A percentile compares a stretch with the other conserved stretches of the same genome.
phyloP scores from a whole-genome alignment of 2,797 vertebrate genomes.

The Linurgus olivaceus region DNA sequence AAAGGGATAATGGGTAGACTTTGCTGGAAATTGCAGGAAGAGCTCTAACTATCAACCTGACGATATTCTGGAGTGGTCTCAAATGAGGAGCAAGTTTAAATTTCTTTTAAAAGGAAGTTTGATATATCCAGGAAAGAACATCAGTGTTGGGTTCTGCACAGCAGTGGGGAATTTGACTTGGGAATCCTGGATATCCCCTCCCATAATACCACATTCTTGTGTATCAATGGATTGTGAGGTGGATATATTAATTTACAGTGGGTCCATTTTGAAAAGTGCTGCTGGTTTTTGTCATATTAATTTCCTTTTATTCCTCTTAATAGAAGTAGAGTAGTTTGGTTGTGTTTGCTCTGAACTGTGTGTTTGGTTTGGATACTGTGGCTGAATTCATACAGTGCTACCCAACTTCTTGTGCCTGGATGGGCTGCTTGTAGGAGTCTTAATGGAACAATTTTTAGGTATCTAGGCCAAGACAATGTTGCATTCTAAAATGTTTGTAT shows the following conservation, averaged over 20 bases:
- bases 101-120: background rate
- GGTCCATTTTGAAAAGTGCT: background rate
- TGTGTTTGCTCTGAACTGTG: background rate
- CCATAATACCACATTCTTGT: background rate
- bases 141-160: fast-evolving
- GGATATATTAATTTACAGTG: background rate
- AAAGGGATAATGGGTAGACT: background rate
- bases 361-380: background rate
- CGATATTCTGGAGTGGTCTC: fast-evolving
- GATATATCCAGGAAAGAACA: background rate
- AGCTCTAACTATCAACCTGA: background rate
- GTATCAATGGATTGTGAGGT: background rate
- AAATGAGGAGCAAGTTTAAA: background rate
- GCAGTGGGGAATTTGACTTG: background rate
- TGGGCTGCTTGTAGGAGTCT: background rate
- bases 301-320: background rate
- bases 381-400: background rate
- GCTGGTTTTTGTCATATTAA: background rate
- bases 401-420: background rate
- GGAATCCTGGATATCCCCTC: background rate
- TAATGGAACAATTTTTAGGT: background rate
- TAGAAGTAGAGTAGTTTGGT: background rate
- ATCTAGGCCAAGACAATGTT: background rate
- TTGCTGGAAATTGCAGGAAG: background rate
- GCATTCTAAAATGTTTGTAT: background rate